phyloP scores from a whole-genome alignment of 2,888 invertebrate species.

The Brachypalpus laphriformis region DNA sequence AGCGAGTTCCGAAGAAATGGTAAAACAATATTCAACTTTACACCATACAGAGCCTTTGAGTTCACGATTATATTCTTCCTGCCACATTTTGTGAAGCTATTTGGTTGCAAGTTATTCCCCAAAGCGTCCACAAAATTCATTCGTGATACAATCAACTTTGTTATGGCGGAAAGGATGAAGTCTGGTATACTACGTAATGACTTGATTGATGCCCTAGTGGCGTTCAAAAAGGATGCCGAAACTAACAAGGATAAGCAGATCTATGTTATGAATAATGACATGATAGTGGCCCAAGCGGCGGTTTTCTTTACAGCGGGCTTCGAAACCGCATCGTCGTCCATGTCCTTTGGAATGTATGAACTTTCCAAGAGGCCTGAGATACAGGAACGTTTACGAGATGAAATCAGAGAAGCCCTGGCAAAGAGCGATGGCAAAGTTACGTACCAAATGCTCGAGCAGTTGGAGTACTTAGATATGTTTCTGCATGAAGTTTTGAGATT shows the following conservation, averaged over 20 bases:
- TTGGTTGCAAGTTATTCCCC: constrained; percentile 78
- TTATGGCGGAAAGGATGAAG: constrained; percentile 82
- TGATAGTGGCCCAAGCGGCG: constrained; percentile 75
- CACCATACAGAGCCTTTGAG: constrained; percentile 76
- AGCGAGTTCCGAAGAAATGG: constrained; percentile 79
- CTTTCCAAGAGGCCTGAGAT: constrained; percentile 78
- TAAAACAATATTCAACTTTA: constrained; percentile 71
- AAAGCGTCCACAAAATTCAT: constrained; percentile 80
- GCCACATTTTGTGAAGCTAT: constrained; percentile 77
- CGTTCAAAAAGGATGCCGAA: constrained; percentile 78
- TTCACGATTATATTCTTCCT: constrained; percentile 79
- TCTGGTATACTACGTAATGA: constrained; percentile 82
- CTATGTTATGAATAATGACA: constrained; percentile 76
- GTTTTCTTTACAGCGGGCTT: constrained; percentile 75
- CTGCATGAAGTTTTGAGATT: constrained; percentile 80
- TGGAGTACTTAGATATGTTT: constrained; percentile 83
- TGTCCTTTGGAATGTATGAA: constrained; percentile 79
- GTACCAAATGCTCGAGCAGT: constrained; percentile 81
- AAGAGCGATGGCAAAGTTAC: constrained; percentile 80
- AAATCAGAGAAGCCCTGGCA: constrained; percentile 81
- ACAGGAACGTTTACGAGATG: constrained; percentile 81
- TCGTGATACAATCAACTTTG: constrained; percentile 80
- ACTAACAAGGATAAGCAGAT: constrained; percentile 53
- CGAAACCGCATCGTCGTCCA: constrained; percentile 78
- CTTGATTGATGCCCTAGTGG: constrained; percentile 83